Base-by-base conservation (phyloP, 1,140 invertebrate species). In the Hypsibius dujardini region DNA sequence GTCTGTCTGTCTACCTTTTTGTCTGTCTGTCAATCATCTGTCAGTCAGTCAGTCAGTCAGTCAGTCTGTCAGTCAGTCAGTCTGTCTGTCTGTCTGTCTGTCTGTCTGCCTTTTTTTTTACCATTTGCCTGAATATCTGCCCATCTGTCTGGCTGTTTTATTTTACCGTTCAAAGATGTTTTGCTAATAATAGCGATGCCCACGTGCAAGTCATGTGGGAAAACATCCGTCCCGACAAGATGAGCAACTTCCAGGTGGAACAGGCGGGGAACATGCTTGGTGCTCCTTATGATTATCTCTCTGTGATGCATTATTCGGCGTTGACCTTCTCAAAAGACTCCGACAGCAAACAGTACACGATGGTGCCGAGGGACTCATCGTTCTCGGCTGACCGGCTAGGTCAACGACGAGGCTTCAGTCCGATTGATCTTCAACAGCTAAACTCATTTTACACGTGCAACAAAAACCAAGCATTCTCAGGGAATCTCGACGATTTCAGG, bases 291-390 rank as follows among this genome's bases (percentile, higher is more conserved):
- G 62, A 67, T 67, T 67, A 67, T 42, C 42, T 45, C 12, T 67
- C 62, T 3, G 62, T 67, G 7, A 67, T 67, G 62, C 62, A 67
- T 42, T 67, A 67, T 67, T 67, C 62, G 12, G 62, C 62, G 12
- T 42, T 67, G 42, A 67, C 62, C 3, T 67, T 67, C 42, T 67
- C 62, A 3, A 67, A 67, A 42, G 62, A 67, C 42, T 42, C 62
- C 3, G 62, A 67, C 42, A 45, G 42, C 62, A 67, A 67, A 67
- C 12, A 15, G 42, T 67, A 67, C 62, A 15, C 62, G 3, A 67
- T 67, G 62, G 45, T 67, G 45, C 62, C 62, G 12, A 67, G 45
- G 45, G 42, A 67, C 62, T 7, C 42, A 45, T 7, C 0, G 0
- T 67, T 67, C 42, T 45, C 62, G 0, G 12, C 62, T 3, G 62